Evolutionary conservation across 2,797 vertebrate species (phyloP).

Genomic region (Agapornis canus): DNA sequence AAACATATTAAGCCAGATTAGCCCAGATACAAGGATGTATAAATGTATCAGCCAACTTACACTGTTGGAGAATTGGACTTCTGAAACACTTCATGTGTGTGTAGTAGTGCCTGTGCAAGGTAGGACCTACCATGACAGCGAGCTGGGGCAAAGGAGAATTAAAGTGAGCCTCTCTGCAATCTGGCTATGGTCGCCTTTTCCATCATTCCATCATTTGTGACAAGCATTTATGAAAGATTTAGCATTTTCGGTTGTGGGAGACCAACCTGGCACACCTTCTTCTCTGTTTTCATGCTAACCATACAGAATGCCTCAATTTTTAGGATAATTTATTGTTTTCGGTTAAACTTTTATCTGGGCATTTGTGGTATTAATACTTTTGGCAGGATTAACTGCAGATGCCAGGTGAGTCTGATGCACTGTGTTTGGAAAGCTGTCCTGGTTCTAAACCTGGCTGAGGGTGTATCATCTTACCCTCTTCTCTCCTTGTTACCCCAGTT

Average conservation of each 20-base stretch:
- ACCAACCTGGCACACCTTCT: background rate
- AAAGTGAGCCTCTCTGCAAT: background rate
- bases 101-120: background rate
- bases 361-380: background rate
- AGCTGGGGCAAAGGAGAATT: background rate
- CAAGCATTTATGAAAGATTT: background rate
- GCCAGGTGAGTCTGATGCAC: background rate
- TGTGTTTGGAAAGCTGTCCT: background rate
- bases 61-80: background rate
- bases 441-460: background rate
- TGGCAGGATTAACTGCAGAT: background rate
- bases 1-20: background rate
- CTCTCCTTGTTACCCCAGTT: background rate
- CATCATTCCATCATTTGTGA: background rate
- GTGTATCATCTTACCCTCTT: background rate
- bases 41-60: background rate
- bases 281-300: background rate
- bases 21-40: background rate
- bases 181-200: background rate
- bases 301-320: background rate
- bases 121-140: background rate
- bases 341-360: background rate
- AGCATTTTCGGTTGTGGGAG: background rate
- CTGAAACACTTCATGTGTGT: background rate
- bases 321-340: background rate